Evolutionary conservation across 2,888 invertebrate genomes (phyloP), one percentile per base, ranked within the genome.

Genomic region (Ormyrus thymus): DNA sequence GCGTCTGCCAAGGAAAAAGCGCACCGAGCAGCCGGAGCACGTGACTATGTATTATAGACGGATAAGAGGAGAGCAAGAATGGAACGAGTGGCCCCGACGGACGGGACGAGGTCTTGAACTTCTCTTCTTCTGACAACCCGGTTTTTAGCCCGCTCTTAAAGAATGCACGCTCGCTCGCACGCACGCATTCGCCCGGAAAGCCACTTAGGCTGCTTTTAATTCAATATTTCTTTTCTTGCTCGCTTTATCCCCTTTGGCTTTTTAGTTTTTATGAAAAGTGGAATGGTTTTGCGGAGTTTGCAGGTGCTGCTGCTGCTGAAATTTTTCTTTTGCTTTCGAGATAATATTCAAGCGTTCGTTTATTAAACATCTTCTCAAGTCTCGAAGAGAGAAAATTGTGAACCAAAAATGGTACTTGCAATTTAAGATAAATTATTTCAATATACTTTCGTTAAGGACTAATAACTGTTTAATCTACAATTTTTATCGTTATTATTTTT

Each of bases 121-220:
- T 73, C 46, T 53, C 10, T 13, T 72, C 48, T 9, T 50, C 48
- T 46, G 6, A 45, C 8, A 15, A 7, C 6, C 29, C 29, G 29
- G 29, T 29, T 29, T 29, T 29, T 29, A 29, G 29, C 29, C 29
- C 29, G 29, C 29, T 29, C 55, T 70, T 58, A 13, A 72, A 66
- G 66, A 72, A 53, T 48, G 45, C 43, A 50, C 29, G 29, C 29
- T 29, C 29, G 1, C 29, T 29, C 29, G 29, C 29, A 29, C 29
- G 29, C 29, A 29, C 8, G 15, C 7, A 62, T 53, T 29, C 29
- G 29, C 56, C 48, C 7, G 46, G 59, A 72, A 69, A 29, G 61
- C 61, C 66, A 65, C 71, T 77, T 48, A 53, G 65, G 65, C 59
- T 53, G 73, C 73, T 73, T 73, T 78, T 73, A 68, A 73, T 78